phyloP scores from a whole-genome alignment of 2,888 invertebrate genomes.

The Psylliodes chrysocephalus region DNA sequence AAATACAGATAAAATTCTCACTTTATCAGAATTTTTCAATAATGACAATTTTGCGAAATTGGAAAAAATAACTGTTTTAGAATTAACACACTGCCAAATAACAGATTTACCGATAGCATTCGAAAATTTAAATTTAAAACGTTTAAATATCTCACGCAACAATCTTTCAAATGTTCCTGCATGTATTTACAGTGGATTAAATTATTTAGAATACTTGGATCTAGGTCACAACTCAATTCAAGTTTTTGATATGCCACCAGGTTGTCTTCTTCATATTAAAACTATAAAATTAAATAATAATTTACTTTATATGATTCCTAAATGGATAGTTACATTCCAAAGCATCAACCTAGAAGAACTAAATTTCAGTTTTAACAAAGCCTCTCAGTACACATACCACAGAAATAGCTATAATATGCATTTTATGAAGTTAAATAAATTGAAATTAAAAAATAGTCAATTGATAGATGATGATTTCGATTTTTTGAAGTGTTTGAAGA shows the following conservation, averaged over 20 bases:
- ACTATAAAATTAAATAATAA: slow-evolving; percentile 46
- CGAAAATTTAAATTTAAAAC: slow-evolving; percentile 40
- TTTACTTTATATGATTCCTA: slow-evolving; percentile 44
- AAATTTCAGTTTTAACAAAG: slow-evolving; percentile 49
- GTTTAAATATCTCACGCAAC: slow-evolving; percentile 47
- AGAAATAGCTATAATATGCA: slow-evolving; percentile 41
- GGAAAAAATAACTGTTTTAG: slow-evolving; percentile 38
- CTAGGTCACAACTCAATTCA: slow-evolving; percentile 46
- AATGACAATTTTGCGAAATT: not conserved
- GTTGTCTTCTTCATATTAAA: slow-evolving; percentile 43
- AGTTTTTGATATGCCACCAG: slow-evolving; percentile 47
- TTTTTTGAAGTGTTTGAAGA: slow-evolving; percentile 46
- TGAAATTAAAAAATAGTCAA: slow-evolving; percentile 44
- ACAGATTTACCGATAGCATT: slow-evolving; percentile 39
- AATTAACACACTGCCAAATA: slow-evolving; percentile 44
- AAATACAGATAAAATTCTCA: not conserved
- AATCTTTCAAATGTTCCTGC: slow-evolving; percentile 43
- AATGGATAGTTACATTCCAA: slow-evolving; percentile 48
- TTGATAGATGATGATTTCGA: slow-evolving; percentile 44
- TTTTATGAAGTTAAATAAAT: slow-evolving; percentile 40
- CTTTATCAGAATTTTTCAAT: slow-evolving; percentile 7
- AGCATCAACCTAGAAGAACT: slow-evolving; percentile 46
- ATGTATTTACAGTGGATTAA: slow-evolving; percentile 48
- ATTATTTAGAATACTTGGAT: slow-evolving; percentile 44
- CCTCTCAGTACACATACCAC: slow-evolving; percentile 41